These are phyloP conservation scores for Catostylus mosaicus DNA, from an alignment of 30 jellyfish, hydroid and myxozoan species.

Conservation along the genomic window DNA sequence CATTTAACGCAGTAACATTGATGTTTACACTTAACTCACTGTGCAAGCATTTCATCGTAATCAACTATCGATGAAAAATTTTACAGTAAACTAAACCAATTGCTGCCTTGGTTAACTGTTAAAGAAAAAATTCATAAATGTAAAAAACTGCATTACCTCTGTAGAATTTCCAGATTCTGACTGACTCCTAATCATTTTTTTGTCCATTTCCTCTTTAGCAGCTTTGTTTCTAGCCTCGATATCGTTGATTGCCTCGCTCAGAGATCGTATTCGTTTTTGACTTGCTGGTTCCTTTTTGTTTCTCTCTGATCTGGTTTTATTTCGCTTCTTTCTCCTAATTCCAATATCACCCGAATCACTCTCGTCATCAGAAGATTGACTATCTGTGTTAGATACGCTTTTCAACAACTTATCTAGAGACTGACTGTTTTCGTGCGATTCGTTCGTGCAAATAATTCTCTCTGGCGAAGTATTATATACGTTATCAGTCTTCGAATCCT, in stretches of 20 bases:
- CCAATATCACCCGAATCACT: constrained; percentile 57
- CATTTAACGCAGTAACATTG: no score
- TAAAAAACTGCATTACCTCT: background rate
- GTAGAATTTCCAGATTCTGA: constrained; percentile 1
- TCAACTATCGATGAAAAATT: no score
- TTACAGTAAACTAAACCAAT: no score
- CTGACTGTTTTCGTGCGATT: background rate
- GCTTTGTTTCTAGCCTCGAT: constrained; percentile 59
- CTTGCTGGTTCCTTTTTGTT: constrained; percentile 21
- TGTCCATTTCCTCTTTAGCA: constrained; percentile 45
- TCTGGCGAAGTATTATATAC: background rate
- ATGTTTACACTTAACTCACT: no score
- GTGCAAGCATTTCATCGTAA: no score
- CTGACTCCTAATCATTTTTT: background rate
- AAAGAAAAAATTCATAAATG: no score
- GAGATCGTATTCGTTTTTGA: constrained; percentile 29
- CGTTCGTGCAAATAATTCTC: background rate
- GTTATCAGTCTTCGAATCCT: background rate
- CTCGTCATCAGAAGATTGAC: constrained; percentile 49
- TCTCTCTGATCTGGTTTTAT: constrained; percentile 27
- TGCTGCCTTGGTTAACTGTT: no score
- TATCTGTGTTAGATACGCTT: background rate
- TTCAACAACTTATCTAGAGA: background rate
- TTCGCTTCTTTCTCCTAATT: constrained; percentile 13
- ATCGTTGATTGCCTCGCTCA: constrained; percentile 55